These are phyloP conservation scores for Phragmatobia fuliginosa DNA, from an alignment of 2,888 invertebrate genomes.

Conservation along the genomic window DNA sequence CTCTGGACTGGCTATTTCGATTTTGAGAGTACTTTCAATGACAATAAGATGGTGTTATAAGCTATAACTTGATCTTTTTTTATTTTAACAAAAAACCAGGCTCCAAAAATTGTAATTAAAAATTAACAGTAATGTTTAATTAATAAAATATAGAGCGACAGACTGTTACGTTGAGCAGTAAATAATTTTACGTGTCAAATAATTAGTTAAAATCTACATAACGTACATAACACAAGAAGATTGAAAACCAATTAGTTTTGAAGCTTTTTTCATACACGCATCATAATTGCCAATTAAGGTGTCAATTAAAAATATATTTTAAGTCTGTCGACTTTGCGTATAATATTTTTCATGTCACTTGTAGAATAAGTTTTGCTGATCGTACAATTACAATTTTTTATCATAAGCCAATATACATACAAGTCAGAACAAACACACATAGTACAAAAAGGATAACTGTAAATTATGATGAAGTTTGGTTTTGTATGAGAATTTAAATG, in stretches of 20 bases:
- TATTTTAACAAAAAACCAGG: no score
- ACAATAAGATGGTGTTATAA: no score
- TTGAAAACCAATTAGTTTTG: conserved; percentile 10
- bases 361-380: background rate
- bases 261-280: background rate
- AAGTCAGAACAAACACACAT: no score
- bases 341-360: background rate
- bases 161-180: background rate
- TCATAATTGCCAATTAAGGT: background rate
- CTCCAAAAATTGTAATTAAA: no score
- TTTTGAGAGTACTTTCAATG: no score
- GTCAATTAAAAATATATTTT: conserved; percentile 4
- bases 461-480: background rate
- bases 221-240: background rate
- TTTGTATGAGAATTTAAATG: background rate
- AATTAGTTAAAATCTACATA: background rate
- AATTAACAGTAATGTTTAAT: no score
- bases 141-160: background rate
- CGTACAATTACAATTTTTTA: background rate
- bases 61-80: no score
- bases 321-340: background rate
- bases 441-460: no score
- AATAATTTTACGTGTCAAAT: background rate
- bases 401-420: no score
- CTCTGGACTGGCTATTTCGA: no score